These are phyloP conservation scores for Pseudomyrmex flavicornis DNA, from an alignment of 1,140 invertebrate species.

Conservation along the genomic window DNA sequence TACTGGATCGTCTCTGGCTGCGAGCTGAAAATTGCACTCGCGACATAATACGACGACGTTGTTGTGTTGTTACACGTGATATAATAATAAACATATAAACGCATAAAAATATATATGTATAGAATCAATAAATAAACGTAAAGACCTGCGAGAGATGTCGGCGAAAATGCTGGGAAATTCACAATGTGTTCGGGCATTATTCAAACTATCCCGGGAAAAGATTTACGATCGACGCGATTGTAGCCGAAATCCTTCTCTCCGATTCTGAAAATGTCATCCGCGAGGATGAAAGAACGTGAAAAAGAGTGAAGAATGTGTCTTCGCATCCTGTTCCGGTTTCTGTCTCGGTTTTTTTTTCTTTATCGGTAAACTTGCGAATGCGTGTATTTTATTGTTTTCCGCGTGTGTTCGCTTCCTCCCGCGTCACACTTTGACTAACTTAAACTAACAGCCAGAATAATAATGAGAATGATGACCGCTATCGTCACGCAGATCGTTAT, in stretches of 20 bases:
- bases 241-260: not conserved
- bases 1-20: not conserved
- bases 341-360: not conserved
- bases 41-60: too few relatives aligned
- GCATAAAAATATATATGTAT: slow-evolving; percentile 19
- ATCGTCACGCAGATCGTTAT: slow-evolving; percentile 92
- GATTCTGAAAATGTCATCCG: not conserved
- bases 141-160: not conserved
- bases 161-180: not conserved
- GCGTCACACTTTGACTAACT: slow-evolving; percentile 62
- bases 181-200: not conserved
- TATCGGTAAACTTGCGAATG: slow-evolving; percentile 19
- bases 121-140: slow-evolving; percentile 51
- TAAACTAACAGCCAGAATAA: slow-evolving; percentile 87
- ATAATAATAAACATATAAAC: slow-evolving; percentile 44
- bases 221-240: not conserved
- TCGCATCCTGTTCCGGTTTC: slow-evolving; percentile 8
- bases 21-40: not conserved
- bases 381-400: slow-evolving; percentile 1
- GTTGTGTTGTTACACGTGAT: not conserved
- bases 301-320: not conserved
- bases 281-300: not conserved
- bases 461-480: slow-evolving; percentile 90
- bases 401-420: not conserved
- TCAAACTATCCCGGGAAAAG: not conserved